Conservation (phyloP, 2,797 vertebrate species). For the Hyperoplus lanceolatus region DNA sequence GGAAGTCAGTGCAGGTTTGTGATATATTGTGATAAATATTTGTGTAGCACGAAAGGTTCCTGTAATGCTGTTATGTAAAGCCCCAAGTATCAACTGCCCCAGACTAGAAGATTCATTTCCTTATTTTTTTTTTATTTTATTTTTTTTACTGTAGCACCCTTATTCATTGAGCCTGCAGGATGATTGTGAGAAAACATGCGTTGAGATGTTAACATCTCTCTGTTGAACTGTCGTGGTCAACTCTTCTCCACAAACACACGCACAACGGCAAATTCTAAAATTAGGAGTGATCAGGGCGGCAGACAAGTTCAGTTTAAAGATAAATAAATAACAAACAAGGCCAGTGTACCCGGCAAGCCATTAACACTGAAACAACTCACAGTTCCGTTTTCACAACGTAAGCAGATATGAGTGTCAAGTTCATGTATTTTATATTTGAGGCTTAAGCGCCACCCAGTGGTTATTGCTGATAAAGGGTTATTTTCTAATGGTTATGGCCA, state of each 20-base stretch:
- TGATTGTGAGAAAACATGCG: background rate
- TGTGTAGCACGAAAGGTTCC: conserved; percentile 3
- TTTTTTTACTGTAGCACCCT: conserved; percentile 21
- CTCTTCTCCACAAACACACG: background rate
- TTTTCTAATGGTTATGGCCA: conserved; percentile 23
- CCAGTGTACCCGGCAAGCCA: background rate
- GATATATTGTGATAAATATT: background rate
- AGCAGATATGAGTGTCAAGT: fast-evolving
- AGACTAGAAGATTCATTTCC: conserved; percentile 32
- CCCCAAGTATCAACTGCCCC: background rate
- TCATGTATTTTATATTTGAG: background rate
- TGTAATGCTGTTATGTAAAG: conserved; percentile 26
- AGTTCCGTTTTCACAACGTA: conserved; percentile 11
- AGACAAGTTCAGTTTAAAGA: background rate
- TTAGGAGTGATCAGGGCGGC: background rate
- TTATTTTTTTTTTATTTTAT: no score
- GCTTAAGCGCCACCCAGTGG: conserved; percentile 29
- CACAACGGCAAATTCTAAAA: background rate
- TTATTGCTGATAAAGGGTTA: fast-evolving
- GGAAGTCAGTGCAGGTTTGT: background rate
- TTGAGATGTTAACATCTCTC: background rate
- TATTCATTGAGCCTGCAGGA: background rate
- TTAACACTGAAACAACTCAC: background rate
- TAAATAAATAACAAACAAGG: background rate
- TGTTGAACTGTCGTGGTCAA: background rate